Percentiles rank a stretch among this genome's conserved stretches.
phyloP scores from a whole-genome alignment of 2,797 vertebrate genomes.

The Chaetophractus vellerosus region DNA sequence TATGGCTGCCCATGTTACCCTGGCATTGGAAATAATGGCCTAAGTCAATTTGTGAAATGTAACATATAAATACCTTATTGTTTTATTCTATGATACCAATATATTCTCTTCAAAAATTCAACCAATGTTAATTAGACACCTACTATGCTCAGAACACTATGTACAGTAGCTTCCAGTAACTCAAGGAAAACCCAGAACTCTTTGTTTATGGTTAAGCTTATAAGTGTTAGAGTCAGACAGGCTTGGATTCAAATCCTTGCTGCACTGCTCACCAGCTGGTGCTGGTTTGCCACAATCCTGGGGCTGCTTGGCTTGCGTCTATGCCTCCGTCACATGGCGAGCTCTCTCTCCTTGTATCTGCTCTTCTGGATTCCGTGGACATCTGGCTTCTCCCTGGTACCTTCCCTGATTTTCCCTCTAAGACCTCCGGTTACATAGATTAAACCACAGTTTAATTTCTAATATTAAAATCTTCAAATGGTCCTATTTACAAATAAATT shows the following conservation, averaged over 20 bases:
- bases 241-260: not conserved
- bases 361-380: too few relatives aligned
- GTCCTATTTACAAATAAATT: too few relatives aligned
- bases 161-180: not conserved
- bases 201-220: not conserved
- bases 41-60: not conserved
- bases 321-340: too few relatives aligned
- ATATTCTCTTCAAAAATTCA: not conserved
- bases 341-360: too few relatives aligned
- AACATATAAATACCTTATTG: not conserved
- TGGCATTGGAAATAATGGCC: not conserved
- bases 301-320: too few relatives aligned
- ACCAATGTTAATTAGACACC: not conserved
- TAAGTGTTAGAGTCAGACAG: not conserved
- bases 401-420: too few relatives aligned
- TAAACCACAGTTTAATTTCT: too few relatives aligned
- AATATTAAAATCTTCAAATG: too few relatives aligned
- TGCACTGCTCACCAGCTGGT: not conserved
- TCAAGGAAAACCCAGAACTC: not conserved
- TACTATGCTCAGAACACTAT: not conserved
- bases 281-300: too few relatives aligned
- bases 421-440: too few relatives aligned
- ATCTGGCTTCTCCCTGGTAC: too few relatives aligned
- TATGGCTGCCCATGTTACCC: not conserved
- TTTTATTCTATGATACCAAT: not conserved